These are phyloP conservation scores for Lucilia sericata DNA, from an alignment of 1,140 invertebrate genomes.

Conservation along the genomic window DNA sequence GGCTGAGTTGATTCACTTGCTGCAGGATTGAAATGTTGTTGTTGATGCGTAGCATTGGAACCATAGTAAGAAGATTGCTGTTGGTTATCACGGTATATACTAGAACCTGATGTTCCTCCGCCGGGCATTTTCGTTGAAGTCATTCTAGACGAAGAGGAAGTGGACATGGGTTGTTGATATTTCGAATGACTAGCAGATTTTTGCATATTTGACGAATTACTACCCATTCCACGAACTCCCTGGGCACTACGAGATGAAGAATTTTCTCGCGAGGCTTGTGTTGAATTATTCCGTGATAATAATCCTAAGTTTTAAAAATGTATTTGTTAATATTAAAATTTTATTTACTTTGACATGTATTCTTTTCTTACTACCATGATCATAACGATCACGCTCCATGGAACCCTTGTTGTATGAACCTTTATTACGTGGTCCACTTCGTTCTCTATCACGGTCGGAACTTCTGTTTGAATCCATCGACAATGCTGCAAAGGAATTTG, in stretches of 20 bases:
- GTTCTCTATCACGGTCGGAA: constrained; percentile 54
- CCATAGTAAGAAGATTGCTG: background rate
- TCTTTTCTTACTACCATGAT: constrained; percentile 45
- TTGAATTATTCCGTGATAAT: constrained; percentile 72
- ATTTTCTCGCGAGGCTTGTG: constrained; percentile 69
- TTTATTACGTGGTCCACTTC: constrained; percentile 64
- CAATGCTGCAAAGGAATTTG: constrained; percentile 62
- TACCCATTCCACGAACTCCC: constrained; percentile 52
- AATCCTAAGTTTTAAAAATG: constrained; percentile 59
- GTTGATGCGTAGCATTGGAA: background rate
- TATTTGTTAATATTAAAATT: background rate
- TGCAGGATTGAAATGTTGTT: background rate
- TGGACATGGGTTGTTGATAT: constrained; percentile 53
- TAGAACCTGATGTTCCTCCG: background rate
- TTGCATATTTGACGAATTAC: constrained; percentile 54
- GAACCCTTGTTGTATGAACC: constrained; percentile 70
- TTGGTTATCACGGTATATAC: constrained; percentile 1
- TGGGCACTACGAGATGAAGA: constrained; percentile 60
- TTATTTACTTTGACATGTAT: background rate
- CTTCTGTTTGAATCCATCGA: constrained; percentile 59
- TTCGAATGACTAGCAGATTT: constrained; percentile 65
- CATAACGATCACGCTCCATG: constrained; percentile 67
- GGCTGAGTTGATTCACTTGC: constrained; percentile 20
- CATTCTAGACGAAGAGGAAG: constrained; percentile 49
- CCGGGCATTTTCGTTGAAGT: constrained; percentile 5